Conservation (phyloP, 2,888 invertebrate species). For the Rotaria socialis region DNA sequence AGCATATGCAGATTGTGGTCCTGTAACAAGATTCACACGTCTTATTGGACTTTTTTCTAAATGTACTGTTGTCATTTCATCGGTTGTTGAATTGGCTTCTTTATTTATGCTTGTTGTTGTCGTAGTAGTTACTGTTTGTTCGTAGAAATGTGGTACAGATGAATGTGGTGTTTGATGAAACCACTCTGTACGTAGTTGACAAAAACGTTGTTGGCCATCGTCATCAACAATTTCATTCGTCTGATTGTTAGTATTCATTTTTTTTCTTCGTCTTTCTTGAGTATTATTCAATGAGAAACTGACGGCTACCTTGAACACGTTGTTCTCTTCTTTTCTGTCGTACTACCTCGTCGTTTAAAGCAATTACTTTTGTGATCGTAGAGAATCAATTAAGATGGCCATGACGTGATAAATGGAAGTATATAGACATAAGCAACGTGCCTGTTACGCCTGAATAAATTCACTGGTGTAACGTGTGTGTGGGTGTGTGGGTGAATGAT, state of each 20-base stretch:
- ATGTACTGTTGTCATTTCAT: not conserved
- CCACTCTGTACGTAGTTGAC: too few species aligned
- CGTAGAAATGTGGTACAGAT: too few species aligned
- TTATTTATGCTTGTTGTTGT: not conserved
- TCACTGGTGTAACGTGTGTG: not conserved
- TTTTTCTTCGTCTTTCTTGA: too few species aligned
- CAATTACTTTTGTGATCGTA: not conserved
- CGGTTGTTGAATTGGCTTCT: not conserved
- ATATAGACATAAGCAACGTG: not conserved
- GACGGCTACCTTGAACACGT: not conserved
- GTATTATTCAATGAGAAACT: too few species aligned
- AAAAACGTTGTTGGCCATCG: not conserved
- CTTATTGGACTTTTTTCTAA: not conserved
- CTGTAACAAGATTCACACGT: not conserved
- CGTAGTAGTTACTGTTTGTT: too few species aligned
- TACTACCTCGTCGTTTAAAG: not conserved
- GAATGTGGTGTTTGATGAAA: not conserved
- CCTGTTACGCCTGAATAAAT: not conserved
- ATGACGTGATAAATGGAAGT: not conserved
- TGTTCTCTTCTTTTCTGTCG: not conserved
- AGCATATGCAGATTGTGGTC: slow-evolving; percentile 1
- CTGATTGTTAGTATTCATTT: not conserved
- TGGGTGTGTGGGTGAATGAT: too few species aligned
- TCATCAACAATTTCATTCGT: not conserved
- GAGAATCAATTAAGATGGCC: not conserved